Conservation (phyloP, 2,797 vertebrate species). For the Notolepis coatsorum region DNA sequence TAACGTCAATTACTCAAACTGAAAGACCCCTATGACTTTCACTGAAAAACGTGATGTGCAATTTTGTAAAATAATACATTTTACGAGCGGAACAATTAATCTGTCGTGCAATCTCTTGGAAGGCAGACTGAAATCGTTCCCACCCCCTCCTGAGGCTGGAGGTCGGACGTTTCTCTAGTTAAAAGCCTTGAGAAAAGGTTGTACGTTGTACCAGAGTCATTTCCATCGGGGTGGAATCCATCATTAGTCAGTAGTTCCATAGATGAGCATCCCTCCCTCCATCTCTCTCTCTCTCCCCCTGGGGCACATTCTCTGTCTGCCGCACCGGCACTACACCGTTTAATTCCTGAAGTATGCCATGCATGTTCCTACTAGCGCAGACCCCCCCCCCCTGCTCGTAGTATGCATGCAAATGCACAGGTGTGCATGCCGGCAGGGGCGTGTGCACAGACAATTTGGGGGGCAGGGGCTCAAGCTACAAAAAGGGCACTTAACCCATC, state of each 20-base stretch:
- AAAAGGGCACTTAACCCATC: no score
- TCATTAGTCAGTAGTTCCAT: conserved; percentile 41
- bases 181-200: conserved; percentile 26
- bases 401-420: no score
- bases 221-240: conserved; percentile 39
- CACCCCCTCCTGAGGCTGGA: conserved; percentile 14
- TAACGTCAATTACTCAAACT: no score
- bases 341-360: conserved; percentile 58
- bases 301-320: conserved; percentile 67
- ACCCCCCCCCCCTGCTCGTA: conserved; percentile 39
- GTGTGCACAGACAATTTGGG: no score
- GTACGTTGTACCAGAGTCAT: conserved; percentile 32
- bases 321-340: conserved; percentile 42
- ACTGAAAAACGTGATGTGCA: neutral
- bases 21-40: conserved; percentile 26
- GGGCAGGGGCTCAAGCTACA: no score
- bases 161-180: neutral
- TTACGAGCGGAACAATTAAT: conserved; percentile 18
- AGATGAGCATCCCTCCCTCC: neutral
- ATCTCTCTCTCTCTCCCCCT: conserved; percentile 46
- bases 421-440: no score
- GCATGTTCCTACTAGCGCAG: conserved; percentile 73
- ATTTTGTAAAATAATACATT: neutral
- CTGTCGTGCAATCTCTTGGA: neutral
- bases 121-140: conserved; percentile 4